A percentile compares a stretch with the other conserved stretches of the same genome.
Evolutionary conservation across 2,113 vertebrate species (phyloP).

Genomic region (Cyprinodon brontotheroides): DNA sequence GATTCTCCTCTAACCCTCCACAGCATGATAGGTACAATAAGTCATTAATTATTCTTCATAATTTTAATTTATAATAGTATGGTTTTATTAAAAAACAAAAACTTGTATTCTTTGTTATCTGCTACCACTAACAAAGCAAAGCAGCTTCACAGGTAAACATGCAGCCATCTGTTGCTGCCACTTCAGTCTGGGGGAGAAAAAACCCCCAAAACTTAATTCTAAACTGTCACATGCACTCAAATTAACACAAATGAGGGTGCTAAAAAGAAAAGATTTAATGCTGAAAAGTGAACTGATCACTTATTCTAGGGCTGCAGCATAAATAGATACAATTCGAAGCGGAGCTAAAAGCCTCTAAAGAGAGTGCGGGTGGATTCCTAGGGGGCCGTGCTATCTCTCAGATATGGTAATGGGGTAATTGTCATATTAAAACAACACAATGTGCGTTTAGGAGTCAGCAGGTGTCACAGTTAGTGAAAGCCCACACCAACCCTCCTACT

Average conservation of each 20-base stretch:
- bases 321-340: conserved; percentile 68
- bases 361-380: conserved; percentile 72
- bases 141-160: conserved; percentile 43
- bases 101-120: conserved; percentile 38
- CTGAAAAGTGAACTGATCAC: conserved; percentile 66
- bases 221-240: conserved; percentile 51
- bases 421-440: conserved; percentile 82
- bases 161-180: conserved; percentile 54
- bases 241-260: conserved; percentile 50
- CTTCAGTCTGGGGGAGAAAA: conserved; percentile 14
- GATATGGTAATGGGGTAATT: conserved; percentile 82
- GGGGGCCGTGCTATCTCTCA: conserved; percentile 73
- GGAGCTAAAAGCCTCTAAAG: conserved; percentile 73
- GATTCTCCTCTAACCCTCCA: too few species aligned
- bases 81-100: conserved; percentile 18
- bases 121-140: conserved; percentile 19
- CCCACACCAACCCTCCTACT: conserved; percentile 73
- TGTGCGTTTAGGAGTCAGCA: conserved; percentile 79
- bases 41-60: neutral
- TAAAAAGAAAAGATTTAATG: conserved; percentile 57
- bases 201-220: conserved; percentile 24
- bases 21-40: neutral
- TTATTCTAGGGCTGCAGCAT: conserved; percentile 65
- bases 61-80: neutral
- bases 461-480: conserved; percentile 77